Conservation (phyloP, 1,140 invertebrate genomes). For the Stegodyphus mimosarum region DNA sequence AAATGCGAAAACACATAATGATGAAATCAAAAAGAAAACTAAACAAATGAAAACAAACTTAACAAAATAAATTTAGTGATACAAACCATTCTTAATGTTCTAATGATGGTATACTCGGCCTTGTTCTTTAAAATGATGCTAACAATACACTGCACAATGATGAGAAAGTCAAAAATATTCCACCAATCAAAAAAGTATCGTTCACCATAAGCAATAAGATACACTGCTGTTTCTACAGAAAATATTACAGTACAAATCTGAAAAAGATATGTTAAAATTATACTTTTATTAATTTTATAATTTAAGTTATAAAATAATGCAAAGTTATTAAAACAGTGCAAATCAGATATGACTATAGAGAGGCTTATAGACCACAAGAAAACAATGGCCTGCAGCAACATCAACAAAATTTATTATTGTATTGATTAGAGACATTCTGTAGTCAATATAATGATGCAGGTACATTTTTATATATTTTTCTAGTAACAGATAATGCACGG, state of each 20-base stretch:
- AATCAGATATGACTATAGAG: background rate
- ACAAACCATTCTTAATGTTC: conserved; percentile 26
- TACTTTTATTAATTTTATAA: background rate
- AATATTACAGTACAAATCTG: conserved; percentile 32
- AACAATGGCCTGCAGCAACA: too few relatives aligned
- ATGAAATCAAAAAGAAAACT: background rate
- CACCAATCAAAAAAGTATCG: conserved; percentile 8
- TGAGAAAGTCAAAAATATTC: conserved; percentile 10
- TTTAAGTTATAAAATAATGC: background rate
- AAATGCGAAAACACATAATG: background rate
- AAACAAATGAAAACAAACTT: background rate
- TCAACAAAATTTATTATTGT: background rate
- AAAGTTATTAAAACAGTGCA: background rate
- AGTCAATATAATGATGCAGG: background rate
- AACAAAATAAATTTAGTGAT: background rate
- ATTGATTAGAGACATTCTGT: background rate
- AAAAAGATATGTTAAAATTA: background rate
- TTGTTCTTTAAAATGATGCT: background rate
- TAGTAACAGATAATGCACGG: background rate
- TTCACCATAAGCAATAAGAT: conserved; percentile 1
- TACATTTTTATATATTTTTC: background rate
- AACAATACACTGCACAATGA: background rate
- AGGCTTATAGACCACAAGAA: too few relatives aligned
- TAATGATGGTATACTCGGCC: background rate
- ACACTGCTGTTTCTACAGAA: conserved; percentile 9